Percentiles rank a stretch among this genome's conserved stretches.
phyloP scores from a whole-genome alignment of 2,888 invertebrate genomes.

The Coenonympha glycerion region DNA sequence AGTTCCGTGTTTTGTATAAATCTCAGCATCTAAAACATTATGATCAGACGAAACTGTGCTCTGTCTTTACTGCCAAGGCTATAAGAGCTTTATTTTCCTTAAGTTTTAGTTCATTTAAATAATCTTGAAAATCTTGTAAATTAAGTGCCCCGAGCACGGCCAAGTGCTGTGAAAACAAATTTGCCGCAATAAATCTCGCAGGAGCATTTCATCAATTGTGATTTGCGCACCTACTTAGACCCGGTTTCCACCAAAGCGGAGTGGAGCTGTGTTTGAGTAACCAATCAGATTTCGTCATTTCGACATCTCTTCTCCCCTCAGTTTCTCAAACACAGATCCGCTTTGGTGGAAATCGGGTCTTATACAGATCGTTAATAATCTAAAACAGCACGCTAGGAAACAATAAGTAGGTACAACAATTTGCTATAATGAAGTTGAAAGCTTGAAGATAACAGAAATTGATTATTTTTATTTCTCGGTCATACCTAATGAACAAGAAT shows the following conservation, averaged over 20 bases:
- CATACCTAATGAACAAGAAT: too few species aligned
- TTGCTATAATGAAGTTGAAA: too few species aligned
- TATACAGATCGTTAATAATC: neutral
- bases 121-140: constrained; percentile 3
- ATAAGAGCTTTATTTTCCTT: neutral
- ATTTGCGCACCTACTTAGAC: neutral
- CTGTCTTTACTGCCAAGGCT: neutral
- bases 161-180: constrained; percentile 9
- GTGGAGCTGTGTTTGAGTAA: too few species aligned
- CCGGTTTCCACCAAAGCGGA: too few species aligned
- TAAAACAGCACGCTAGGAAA: too few species aligned
- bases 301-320: too few species aligned
- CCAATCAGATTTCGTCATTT: too few species aligned
- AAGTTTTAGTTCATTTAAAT: neutral
- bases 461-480: too few species aligned
- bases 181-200: constrained; percentile 7
- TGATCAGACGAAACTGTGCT: neutral
- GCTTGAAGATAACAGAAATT: too few species aligned
- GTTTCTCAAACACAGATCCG: too few species aligned
- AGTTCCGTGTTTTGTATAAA: neutral
- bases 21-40: neutral
- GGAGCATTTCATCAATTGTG: constrained; percentile 5
- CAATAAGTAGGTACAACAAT: too few species aligned
- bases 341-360: too few species aligned
- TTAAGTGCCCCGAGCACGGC: neutral